A percentile compares a stretch with the other conserved stretches of the same genome.
phyloP scores from a whole-genome alignment of 2,888 invertebrate species.

The Rhamphomyia laevipes region DNA sequence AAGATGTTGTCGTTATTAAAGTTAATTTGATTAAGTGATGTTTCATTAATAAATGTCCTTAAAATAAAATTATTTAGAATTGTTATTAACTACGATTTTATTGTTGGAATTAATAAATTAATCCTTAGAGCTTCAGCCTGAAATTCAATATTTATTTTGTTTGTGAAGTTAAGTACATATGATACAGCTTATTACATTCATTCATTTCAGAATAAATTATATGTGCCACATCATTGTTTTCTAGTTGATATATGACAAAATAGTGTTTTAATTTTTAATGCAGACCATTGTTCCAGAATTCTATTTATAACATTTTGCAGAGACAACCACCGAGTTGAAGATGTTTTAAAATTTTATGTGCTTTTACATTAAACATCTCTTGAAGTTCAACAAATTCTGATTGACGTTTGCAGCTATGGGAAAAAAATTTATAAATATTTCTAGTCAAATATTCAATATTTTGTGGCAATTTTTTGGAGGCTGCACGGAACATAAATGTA shows the following conservation, averaged over 20 bases:
- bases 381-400: slow-evolving; percentile 20
- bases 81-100: neutral
- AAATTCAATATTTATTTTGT: neutral
- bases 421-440: slow-evolving; percentile 19
- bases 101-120: neutral
- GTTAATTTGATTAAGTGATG: neutral
- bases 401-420: slow-evolving; percentile 21
- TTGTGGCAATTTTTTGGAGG: too few species aligned
- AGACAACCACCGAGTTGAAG: neutral
- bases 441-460: too few species aligned
- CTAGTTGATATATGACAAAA: neutral
- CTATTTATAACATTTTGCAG: neutral
- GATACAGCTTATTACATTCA: neutral
- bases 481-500: slow-evolving; percentile 20
- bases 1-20: neutral
- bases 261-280: neutral
- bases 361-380: too few species aligned
- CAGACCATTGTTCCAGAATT: neutral
- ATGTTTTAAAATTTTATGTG: neutral
- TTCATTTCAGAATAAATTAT: neutral
- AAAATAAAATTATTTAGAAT: neutral
- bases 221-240: slow-evolving; percentile 1
- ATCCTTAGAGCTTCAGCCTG: neutral
- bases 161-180: neutral
- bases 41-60: neutral